Base-by-base conservation (phyloP, 2,888 invertebrate species). In the Eristalinus sepulchralis region DNA sequence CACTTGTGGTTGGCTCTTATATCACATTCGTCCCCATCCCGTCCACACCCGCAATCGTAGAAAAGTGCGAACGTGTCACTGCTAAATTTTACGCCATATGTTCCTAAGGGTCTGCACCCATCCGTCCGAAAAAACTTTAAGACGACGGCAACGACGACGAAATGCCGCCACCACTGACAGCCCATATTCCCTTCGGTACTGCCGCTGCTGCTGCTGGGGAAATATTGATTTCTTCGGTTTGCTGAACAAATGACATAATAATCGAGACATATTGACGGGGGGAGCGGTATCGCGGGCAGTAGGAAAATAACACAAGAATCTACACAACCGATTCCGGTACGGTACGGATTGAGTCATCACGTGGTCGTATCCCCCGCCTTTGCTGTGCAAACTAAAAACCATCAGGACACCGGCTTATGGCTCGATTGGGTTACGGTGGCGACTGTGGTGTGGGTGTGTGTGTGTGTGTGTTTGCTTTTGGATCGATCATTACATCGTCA, bases 321-420 rank as follows among this genome's bases (percentile, higher is more conserved):
- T n/a, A 47, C 47, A 47, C 47, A 17, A 47, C 47, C 47, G 47
- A 47, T 47, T 47, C 47, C 47, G 47, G 17, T 47, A 59, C 47
- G 47, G 17, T 47, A 59, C 36, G 62, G 67, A 73, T 80, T 73
- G 80, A 80, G 73, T 75, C 80, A 80, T 68, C 62, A 75, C 33
- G 20, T 34, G 31, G 55, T 60, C 72, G 1, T 17, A 39, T 17
- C 39, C 39, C 39, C 17, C 27, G 2, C 27, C 47, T 24, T 53
- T 53, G 39, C 66, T 47, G 31, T 47, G 66, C 20, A 78, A 71
- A 39, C 62, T 68, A 55, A 67, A 66, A 72, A 71, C 33, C 60
- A 57, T 53, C 67, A 73, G 47, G 55, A 39, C 67, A 55, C 22
- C 24, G 39, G 57, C 59, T 27, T 53, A 53, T 53, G 53, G n/a